Conservation (phyloP, 2,113 vertebrate genomes). For the Coryphaenoides rupestris region DNA sequence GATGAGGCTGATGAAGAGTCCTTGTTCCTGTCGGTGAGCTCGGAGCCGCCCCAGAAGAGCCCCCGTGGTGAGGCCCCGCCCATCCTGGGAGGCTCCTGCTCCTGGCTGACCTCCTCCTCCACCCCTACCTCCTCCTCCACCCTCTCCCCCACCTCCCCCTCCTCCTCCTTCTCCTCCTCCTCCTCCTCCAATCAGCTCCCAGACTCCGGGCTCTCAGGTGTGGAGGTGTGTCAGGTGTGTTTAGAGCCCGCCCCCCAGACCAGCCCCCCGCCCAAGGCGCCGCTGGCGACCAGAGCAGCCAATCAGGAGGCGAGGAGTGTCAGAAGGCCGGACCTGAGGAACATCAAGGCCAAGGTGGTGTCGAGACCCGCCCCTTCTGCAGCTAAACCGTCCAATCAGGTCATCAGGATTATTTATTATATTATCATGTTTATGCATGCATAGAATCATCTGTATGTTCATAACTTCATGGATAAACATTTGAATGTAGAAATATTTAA, state of each 20-base stretch:
- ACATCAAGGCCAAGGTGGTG: constrained; percentile 49
- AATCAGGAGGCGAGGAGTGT: constrained; percentile 26
- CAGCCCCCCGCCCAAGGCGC: background rate
- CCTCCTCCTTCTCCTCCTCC: background rate
- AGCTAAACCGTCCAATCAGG: constrained; percentile 39
- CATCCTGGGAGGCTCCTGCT: background rate
- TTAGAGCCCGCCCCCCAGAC: background rate
- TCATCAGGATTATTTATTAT: constrained; percentile 15
- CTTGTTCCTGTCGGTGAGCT: constrained; percentile 64
- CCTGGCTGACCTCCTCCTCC: too few relatives aligned
- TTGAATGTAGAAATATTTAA: background rate
- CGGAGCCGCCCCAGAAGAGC: constrained; percentile 30
- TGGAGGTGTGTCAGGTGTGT: too few relatives aligned
- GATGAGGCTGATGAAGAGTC: constrained; percentile 45
- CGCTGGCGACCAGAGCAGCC: constrained; percentile 12
- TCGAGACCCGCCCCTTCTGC: constrained; percentile 22
- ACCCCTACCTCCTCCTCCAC: too few relatives aligned
- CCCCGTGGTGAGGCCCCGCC: background rate
- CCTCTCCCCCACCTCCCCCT: background rate
- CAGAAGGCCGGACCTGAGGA: constrained; percentile 42
- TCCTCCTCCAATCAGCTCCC: background rate
- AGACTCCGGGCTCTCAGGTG: too few relatives aligned
- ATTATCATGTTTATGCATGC: background rate
- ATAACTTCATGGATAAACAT: background rate
- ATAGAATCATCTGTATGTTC: background rate